Evolutionary conservation across 1,140 invertebrate species (phyloP).

Genomic region (Ceratina calcarata): DNA sequence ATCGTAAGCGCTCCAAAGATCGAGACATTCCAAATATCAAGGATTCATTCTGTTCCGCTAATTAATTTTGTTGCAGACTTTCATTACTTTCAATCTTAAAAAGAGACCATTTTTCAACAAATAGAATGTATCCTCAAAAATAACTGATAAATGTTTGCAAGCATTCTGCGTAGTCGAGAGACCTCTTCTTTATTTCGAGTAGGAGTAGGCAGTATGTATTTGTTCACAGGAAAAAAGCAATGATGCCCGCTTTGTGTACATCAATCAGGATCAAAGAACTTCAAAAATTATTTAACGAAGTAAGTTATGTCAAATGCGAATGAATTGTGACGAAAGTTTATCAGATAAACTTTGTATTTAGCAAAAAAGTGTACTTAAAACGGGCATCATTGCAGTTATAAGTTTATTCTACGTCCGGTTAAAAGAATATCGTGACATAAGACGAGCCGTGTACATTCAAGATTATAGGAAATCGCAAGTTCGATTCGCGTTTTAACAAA

Average conservation of each 20-base stretch:
- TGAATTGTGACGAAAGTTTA: too few species aligned
- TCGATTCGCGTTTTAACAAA: conserved; percentile 1
- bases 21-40: conserved; percentile 1
- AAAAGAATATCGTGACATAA: too few species aligned
- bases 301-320: not conserved
- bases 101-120: not conserved
- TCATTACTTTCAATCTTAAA: too few species aligned
- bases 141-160: not conserved
- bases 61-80: too few species aligned
- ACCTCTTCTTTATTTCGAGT: not conserved
- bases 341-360: too few species aligned
- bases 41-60: too few species aligned
- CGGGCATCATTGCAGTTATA: too few species aligned
- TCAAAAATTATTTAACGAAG: not conserved
- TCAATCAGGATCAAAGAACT: too few species aligned
- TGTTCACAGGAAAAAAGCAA: not conserved
- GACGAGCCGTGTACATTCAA: not conserved
- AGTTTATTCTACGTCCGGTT: too few species aligned
- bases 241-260: not conserved
- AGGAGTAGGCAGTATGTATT: not conserved
- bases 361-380: too few species aligned
- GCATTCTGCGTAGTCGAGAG: not conserved
- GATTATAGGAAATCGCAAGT: not conserved
- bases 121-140: too few species aligned
- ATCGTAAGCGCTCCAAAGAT: conserved; percentile 6